These are phyloP conservation scores for Epinotia nisella DNA, from an alignment of 2,888 invertebrate genomes.

Conservation along the genomic window DNA sequence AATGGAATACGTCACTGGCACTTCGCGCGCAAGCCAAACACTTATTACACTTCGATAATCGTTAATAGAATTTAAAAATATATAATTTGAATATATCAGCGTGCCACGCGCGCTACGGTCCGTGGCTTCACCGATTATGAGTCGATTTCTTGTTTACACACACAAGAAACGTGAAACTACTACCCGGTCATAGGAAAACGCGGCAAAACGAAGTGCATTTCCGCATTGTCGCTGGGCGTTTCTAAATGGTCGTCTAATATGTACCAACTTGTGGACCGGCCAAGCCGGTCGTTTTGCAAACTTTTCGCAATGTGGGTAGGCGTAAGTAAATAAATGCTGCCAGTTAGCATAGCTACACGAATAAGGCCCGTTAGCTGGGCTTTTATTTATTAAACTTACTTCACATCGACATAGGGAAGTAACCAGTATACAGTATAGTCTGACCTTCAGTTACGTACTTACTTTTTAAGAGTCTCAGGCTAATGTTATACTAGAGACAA, in stretches of 20 bases:
- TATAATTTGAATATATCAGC: constrained; percentile 67
- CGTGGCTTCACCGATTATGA: constrained; percentile 79
- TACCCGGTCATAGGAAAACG: constrained; percentile 70
- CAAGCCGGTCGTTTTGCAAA: constrained; percentile 53
- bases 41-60: constrained; percentile 53
- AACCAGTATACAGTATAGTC: no score
- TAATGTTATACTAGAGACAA: no score
- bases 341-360: constrained; percentile 19
- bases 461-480: no score
- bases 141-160: constrained; percentile 74
- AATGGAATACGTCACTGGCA: constrained; percentile 38
- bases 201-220: constrained; percentile 61
- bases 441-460: no score
- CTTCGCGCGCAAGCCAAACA: constrained; percentile 58
- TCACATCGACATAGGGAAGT: no score
- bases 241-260: constrained; percentile 69
- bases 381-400: no score
- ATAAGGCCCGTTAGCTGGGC: constrained; percentile 9
- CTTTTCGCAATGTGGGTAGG: constrained; percentile 62
- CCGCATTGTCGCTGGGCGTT: constrained; percentile 65
- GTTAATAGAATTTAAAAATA: constrained; percentile 49
- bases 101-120: constrained; percentile 74
- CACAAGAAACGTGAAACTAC: constrained; percentile 57
- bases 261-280: constrained; percentile 55
- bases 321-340: constrained; percentile 51